phyloP scores from a whole-genome alignment of 1,140 invertebrate genomes.

The Macrobrachium rosenbergii region DNA sequence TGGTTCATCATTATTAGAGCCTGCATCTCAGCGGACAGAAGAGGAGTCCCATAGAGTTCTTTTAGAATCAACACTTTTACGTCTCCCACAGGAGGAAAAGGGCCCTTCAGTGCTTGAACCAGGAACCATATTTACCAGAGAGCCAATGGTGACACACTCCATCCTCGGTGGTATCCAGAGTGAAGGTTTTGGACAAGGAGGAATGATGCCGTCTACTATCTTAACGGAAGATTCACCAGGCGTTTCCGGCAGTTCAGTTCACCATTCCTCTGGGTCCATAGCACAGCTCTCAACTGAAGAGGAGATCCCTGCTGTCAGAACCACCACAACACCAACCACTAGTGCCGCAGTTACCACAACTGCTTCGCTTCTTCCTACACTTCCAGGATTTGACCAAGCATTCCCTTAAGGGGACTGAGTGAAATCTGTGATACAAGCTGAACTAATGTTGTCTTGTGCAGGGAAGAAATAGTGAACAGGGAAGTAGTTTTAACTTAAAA shows the following conservation, averaged over 20 bases:
- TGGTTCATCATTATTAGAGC: slow-evolving; percentile 51
- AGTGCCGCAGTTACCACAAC: slow-evolving; percentile 36
- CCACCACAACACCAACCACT: slow-evolving; percentile 45
- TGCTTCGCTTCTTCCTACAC: slow-evolving; percentile 49
- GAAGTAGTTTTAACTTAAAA: slow-evolving; percentile 29
- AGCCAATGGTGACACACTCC: slow-evolving; percentile 31
- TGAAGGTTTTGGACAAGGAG: slow-evolving; percentile 44
- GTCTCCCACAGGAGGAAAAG: slow-evolving; percentile 30
- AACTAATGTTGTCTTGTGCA: slow-evolving; percentile 38
- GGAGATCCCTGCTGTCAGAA: slow-evolving; percentile 31
- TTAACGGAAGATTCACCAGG: slow-evolving; percentile 32
- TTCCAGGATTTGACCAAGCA: slow-evolving; percentile 65
- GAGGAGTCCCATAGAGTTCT: slow-evolving; percentile 46
- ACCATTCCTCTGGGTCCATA: slow-evolving; percentile 35
- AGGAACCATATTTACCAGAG: slow-evolving; percentile 20
- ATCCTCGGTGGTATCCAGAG: slow-evolving; percentile 30
- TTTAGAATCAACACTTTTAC: slow-evolving; percentile 41
- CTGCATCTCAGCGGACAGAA: slow-evolving; percentile 32
- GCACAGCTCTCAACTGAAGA: slow-evolving; percentile 28
- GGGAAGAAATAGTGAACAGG: slow-evolving; percentile 39
- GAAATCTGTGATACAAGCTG: slow-evolving; percentile 49
- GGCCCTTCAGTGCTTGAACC: slow-evolving; percentile 30
- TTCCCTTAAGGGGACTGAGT: slow-evolving; percentile 55
- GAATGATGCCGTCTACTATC: slow-evolving; percentile 37
- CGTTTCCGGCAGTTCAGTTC: slow-evolving; percentile 27